Percentiles rank a stretch among this genome's conserved stretches.
phyloP scores from a whole-genome alignment of 2,888 invertebrate species.

The Temnothorax rugatulus region DNA sequence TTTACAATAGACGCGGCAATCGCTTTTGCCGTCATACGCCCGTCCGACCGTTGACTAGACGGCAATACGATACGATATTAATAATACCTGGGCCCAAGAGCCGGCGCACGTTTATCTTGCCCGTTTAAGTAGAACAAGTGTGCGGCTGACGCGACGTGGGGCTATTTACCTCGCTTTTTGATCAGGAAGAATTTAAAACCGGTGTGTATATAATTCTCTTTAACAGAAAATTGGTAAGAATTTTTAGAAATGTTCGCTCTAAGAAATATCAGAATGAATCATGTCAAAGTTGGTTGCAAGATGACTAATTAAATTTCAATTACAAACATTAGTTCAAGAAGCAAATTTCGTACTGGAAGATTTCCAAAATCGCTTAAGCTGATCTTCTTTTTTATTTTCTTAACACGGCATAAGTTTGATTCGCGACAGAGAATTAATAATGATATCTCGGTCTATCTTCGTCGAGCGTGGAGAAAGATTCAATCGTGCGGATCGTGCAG shows the following conservation, averaged over 20 bases:
- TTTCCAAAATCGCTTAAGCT: not conserved
- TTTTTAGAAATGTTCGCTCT: not conserved
- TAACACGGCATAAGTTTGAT: not conserved
- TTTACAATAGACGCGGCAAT: conserved; percentile 31
- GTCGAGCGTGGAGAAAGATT: conserved; percentile 22
- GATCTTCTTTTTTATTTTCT: not conserved
- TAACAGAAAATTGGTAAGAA: not conserved
- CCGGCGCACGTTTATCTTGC: conserved; percentile 18
- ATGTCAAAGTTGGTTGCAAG: not conserved
- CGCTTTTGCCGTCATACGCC: conserved; percentile 40
- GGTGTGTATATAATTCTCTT: not conserved
- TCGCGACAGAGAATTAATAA: conserved; percentile 44
- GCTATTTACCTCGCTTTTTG: conserved; percentile 3
- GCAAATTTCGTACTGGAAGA: not conserved
- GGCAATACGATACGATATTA: conserved; percentile 49
- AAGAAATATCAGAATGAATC: not conserved
- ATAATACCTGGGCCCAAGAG: conserved; percentile 12
- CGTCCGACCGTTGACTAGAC: conserved; percentile 27
- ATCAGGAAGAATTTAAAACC: not conserved
- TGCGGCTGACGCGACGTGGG: conserved; percentile 26
- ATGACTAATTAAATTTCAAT: conserved; percentile 19
- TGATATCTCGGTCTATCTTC: conserved; percentile 1
- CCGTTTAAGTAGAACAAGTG: conserved; percentile 26
- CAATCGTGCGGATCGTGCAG: conserved; percentile 14
- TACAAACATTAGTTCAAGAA: not conserved